Percentiles rank a stretch among this genome's conserved stretches.
These are phyloP conservation scores for Seira ritae DNA, from an alignment of 2,888 invertebrate species.

Conservation along the genomic window DNA sequence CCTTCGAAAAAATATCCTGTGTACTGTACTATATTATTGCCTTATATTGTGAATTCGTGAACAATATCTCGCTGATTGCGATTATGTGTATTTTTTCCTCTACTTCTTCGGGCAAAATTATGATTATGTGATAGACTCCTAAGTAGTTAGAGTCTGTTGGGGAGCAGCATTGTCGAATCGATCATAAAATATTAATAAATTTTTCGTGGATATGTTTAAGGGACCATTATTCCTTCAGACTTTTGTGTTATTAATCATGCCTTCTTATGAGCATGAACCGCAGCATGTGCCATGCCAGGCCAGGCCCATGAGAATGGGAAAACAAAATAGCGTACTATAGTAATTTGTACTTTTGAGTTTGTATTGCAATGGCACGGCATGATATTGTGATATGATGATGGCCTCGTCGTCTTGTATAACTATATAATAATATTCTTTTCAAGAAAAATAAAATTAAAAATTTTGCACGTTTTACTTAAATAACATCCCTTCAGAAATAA, in stretches of 20 bases:
- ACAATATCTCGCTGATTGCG: neutral
- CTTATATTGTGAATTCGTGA: neutral
- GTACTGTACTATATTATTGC: neutral
- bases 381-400: too few species aligned
- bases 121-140: neutral
- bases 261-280: neutral
- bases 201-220: neutral
- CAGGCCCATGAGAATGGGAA: neutral
- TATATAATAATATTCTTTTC: too few species aligned
- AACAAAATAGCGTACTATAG: neutral
- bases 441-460: too few species aligned
- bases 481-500: neutral
- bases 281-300: neutral
- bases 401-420: too few species aligned
- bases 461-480: neutral
- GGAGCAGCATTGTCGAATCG: neutral
- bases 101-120: neutral
- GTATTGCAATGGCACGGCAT: too few species aligned
- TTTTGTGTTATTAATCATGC: neutral
- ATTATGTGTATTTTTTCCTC: too few species aligned
- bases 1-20: too few species aligned
- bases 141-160: neutral
- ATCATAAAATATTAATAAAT: neutral
- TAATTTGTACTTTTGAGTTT: too few species aligned
- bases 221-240: neutral